A percentile compares a stretch with the other conserved stretches of the same genome.
Conservation (phyloP, 2,113 vertebrate species). For the Stigmatopora nigra region DNA sequence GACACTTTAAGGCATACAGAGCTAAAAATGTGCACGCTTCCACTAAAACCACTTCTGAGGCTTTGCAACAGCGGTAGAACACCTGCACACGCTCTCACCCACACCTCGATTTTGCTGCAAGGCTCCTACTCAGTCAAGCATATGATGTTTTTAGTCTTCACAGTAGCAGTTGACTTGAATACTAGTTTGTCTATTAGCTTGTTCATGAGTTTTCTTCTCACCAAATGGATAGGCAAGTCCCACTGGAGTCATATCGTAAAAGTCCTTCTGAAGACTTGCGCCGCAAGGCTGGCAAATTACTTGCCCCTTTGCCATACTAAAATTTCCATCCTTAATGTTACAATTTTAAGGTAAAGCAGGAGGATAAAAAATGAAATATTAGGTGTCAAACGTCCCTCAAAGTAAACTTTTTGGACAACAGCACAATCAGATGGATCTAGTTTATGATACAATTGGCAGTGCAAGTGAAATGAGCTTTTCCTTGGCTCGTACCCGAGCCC, state of each 20-base stretch:
- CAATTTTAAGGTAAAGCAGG: constrained; percentile 25
- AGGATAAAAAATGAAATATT: too few relatives aligned
- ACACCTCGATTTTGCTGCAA: constrained; percentile 6
- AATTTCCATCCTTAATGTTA: constrained; percentile 30
- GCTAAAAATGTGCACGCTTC: constrained; percentile 50
- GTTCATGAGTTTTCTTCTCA: constrained; percentile 12
- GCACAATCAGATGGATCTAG: neutral
- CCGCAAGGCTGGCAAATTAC: constrained; percentile 48
- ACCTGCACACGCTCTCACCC: constrained; percentile 48
- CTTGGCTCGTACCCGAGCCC: neutral
- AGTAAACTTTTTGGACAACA: neutral
- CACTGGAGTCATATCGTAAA: constrained; percentile 40
- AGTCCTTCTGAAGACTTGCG: constrained; percentile 43
- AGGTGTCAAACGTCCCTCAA: neutral
- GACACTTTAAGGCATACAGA: constrained; percentile 47
- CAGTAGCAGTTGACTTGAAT: constrained; percentile 42
- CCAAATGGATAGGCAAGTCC: constrained; percentile 28
- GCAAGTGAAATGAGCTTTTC: neutral
- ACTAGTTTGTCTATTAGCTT: constrained; percentile 22
- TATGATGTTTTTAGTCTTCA: constrained; percentile 20
- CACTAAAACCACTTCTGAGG: constrained; percentile 48
- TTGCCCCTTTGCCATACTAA: constrained; percentile 44
- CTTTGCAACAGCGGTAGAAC: constrained; percentile 29
- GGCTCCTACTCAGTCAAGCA: constrained; percentile 19
- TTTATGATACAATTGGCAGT: neutral